Base-by-base conservation (phyloP, 1,140 invertebrate species). In the Drosophila gunungcola region DNA sequence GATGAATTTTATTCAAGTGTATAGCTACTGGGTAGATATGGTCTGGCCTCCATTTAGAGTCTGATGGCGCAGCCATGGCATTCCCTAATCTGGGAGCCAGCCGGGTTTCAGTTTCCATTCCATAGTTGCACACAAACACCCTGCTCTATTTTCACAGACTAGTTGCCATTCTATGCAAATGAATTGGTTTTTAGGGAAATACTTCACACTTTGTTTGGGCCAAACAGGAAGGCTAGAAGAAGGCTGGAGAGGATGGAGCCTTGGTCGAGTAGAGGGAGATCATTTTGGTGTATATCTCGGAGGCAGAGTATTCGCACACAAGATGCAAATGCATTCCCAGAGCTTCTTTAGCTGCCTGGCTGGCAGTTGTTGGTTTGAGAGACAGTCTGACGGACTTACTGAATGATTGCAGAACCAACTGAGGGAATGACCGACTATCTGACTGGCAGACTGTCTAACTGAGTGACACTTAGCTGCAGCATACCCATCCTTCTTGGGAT, bases 161-260 rank as follows among this genome's bases (percentile, higher is more conserved):
- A 80, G 76, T 83, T 88, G 80, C 76, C 57, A 68, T 84, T 89
- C 80, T 89, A 89, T 89, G 84, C 85, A 89, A 89, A 89, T 89
- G 85, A 89, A 89, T 89, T 89, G 84, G 84, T 89, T 80, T 89
- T 84, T 80, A 83, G 77, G 88, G 84, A 84, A 89, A 89, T 88
- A 77, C 84, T 89, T 84, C 55, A 80, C 81, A 85, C 81, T 85
- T 78, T 84, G 80, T 73, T 69, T 42, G 25, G 32, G 11, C 52
- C 36, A 43, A 65, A 46, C 25, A 38, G 25, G 32, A 29, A 16
- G 45, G 58, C 29, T 29, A 25, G 36, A 36, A 42, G 16, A 21
- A 45, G 4, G 25, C 25, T 25, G 12, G 25, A 25, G 10, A 42
- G 27, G 13, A 38, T n/a, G 41, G 11, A 41, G 55, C 48, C 29